Evolutionary conservation across 2,888 invertebrate species (phyloP).

Genomic region (Andrena dorsata): DNA sequence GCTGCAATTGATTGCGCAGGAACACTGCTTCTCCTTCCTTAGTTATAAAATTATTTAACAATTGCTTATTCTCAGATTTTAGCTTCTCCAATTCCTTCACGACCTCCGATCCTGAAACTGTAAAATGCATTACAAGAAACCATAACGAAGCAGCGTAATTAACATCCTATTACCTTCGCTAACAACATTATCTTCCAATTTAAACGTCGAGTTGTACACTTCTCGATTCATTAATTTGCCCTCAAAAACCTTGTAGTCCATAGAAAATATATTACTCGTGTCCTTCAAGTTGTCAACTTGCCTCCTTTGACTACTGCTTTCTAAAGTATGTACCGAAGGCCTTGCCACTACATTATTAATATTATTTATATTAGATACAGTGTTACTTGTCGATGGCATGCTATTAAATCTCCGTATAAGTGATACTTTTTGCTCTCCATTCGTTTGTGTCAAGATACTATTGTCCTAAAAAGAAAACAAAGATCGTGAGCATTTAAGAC

Average conservation of each 20-base stretch:
- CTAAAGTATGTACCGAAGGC: not conserved
- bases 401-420: constrained; percentile 4
- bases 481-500: not conserved
- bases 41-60: constrained; percentile 76
- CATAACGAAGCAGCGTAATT: not conserved
- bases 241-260: constrained; percentile 58
- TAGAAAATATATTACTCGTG: constrained; percentile 21
- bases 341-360: not conserved
- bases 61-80: constrained; percentile 76
- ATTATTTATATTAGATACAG: constrained; percentile 3
- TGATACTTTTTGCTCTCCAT: not conserved
- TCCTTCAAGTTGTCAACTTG: constrained; percentile 15
- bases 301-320: not conserved
- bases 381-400: constrained; percentile 51
- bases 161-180: constrained; percentile 32
- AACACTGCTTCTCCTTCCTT: constrained; percentile 80
- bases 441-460: constrained; percentile 2
- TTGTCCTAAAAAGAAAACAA: constrained; percentile 33
- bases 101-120: constrained; percentile 53
- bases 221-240: constrained; percentile 52
- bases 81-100: constrained; percentile 73
- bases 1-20: constrained; percentile 77
- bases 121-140: not conserved
- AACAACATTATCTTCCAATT: constrained; percentile 13
- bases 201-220: constrained; percentile 65